These are phyloP conservation scores for Marmota monax DNA, from an alignment of 2,113 vertebrate genomes.

Conservation along the genomic window DNA sequence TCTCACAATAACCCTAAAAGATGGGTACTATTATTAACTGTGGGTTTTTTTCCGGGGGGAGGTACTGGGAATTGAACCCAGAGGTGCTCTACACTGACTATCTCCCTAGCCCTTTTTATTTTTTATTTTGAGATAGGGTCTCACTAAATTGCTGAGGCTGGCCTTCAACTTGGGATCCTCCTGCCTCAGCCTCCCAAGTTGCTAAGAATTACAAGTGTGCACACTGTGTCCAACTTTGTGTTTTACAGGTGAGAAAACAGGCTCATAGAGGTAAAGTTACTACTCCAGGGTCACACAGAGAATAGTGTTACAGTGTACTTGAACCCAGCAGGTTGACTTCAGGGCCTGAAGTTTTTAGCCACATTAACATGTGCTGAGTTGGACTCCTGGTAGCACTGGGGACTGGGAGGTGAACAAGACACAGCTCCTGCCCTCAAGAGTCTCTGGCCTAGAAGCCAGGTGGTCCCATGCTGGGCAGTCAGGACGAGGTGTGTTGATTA, in stretches of 20 bases:
- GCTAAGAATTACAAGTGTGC: not conserved
- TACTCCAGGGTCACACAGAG: not conserved
- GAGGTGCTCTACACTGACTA: too few species aligned
- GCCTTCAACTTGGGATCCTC: too few species aligned
- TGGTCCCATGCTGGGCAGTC: fast-evolving
- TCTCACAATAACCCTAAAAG: not conserved
- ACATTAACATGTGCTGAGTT: not conserved
- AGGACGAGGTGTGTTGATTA: fast-evolving
- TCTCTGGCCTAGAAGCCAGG: not conserved
- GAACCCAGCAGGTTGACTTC: not conserved
- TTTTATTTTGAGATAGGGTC: too few species aligned
- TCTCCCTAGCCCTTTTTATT: too few species aligned
- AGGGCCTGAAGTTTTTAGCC: not conserved
- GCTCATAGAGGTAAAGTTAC: not conserved
- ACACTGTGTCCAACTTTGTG: not conserved
- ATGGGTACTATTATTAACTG: not conserved
- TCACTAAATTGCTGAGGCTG: too few species aligned
- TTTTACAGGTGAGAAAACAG: not conserved
- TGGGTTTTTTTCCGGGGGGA: not conserved
- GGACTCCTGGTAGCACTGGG: not conserved
- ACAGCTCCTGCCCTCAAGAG: not conserved
- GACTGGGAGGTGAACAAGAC: not conserved
- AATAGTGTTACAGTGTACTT: not conserved
- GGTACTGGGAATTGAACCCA: too few species aligned
- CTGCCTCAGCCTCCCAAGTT: too few species aligned